Conservation (phyloP, 1,140 invertebrate species). For the Musca domestica region DNA sequence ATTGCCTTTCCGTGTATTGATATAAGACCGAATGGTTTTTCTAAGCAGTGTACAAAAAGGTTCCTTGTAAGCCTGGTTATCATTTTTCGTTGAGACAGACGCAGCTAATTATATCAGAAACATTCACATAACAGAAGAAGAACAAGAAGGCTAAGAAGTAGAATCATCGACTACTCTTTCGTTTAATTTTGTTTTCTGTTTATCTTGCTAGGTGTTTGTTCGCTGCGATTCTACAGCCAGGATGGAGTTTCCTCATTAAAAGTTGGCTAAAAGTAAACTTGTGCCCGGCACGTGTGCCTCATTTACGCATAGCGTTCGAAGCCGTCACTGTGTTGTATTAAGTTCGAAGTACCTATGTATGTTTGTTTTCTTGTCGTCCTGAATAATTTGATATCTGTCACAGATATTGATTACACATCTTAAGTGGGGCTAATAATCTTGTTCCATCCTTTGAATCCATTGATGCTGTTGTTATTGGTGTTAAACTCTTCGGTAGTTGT, state of each 20-base stretch:
- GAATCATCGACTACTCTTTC: no score
- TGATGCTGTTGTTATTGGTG: neutral
- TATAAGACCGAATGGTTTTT: no score
- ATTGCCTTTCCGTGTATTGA: no score
- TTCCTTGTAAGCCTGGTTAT: no score
- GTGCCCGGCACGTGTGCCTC: slow-evolving; percentile 4
- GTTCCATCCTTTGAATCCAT: neutral
- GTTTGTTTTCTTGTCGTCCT: neutral
- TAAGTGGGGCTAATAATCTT: slow-evolving; percentile 12
- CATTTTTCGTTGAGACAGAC: no score
- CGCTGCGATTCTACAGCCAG: neutral
- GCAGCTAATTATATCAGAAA: no score
- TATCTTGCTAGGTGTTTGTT: neutral
- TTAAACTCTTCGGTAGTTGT: no score
- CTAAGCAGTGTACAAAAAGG: no score
- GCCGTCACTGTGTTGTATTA: neutral
- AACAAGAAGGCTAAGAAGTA: no score
- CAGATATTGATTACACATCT: slow-evolving; percentile 18
- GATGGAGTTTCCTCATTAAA: slow-evolving; percentile 13
- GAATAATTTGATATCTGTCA: slow-evolving; percentile 13
- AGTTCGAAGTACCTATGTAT: no score
- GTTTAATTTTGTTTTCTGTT: neutral
- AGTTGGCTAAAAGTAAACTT: slow-evolving; percentile 6
- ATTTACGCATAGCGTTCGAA: neutral
- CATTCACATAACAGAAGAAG: no score